Evolutionary conservation across 2,888 invertebrate species (phyloP), one percentile per base, ranked within the genome.

Genomic region (Agapostemon virescens): DNA sequence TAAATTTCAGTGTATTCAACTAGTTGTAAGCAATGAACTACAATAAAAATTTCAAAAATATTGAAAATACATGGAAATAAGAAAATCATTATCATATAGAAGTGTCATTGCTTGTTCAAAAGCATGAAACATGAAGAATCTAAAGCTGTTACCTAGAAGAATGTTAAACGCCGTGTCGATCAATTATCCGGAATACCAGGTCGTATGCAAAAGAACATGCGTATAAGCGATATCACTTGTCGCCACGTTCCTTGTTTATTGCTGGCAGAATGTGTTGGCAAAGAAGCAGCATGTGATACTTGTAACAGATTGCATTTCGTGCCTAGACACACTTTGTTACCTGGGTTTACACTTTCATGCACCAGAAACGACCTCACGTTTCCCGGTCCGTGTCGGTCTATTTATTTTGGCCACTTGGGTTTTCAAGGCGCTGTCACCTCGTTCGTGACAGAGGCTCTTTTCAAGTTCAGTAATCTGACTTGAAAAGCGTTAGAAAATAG

Each of bases 271-370:
- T 82, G 84, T 87, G 86, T 85, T 82, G 81, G 86, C 82, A 85
- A 87, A 87, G 87, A 87, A 86, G 82, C 87, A 81, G 82, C 85
- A 74, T 80, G 87, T 79, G 87, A 87, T 85, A 84, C 87, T 87
- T 73, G 87, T 87, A 85, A 87, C 87, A 85, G 87, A 87, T 87
- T 87, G 84, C 86, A 85, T 87, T 87, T 87, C 87, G 86, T 87
- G 87, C 82, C 87, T 76, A 67, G 81, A 87, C 84, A 86, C 87
- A 85, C 87, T 87, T 87, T 87, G 87, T 87, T 87, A 87, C 85
- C 84, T 63, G 78, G 85, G 80, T 87, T 87, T 87, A 87, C 87
- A 87, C 87, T 87, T 87, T 87, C 87, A 87, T 86, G 87, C 86
- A 86, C 85, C 81, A 79, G 85, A 77, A 87, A 86, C 87, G 86